Percentiles rank a stretch among this genome's conserved stretches.
Conservation (phyloP, 2,888 invertebrate genomes). For the Microctonus brassicae region DNA sequence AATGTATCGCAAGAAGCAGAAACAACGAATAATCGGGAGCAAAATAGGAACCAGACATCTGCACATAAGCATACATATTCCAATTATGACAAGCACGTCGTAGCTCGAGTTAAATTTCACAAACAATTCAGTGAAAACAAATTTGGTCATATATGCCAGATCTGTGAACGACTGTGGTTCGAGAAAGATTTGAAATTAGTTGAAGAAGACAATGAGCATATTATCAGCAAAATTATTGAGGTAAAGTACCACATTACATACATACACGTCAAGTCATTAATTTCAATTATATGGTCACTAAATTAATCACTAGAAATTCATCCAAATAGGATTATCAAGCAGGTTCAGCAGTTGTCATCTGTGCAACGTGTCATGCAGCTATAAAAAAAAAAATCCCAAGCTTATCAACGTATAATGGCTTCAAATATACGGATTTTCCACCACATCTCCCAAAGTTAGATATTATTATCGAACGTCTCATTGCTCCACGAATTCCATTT, state of each 20-base stretch:
- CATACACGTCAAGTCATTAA: too few relatives aligned
- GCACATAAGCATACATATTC: too few relatives aligned
- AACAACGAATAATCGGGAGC: too few relatives aligned
- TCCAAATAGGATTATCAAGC: constrained; percentile 1
- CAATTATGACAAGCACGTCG: too few relatives aligned
- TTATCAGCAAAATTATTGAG: constrained; percentile 21
- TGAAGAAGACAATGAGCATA: neutral
- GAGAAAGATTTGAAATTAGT: constrained; percentile 51
- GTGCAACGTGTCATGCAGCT: constrained; percentile 16
- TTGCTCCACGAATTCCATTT: constrained; percentile 51
- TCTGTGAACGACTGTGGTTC: constrained; percentile 64
- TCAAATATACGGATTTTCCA: constrained; percentile 31
- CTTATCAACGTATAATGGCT: constrained; percentile 34
- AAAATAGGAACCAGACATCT: too few relatives aligned
- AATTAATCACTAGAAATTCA: too few relatives aligned
- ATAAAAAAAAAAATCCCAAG: constrained; percentile 27
- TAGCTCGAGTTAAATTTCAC: constrained; percentile 17
- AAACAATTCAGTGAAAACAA: constrained; percentile 20
- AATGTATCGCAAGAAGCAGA: too few relatives aligned
- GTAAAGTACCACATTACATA: too few relatives aligned
- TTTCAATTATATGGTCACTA: too few relatives aligned
- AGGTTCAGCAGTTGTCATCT: constrained; percentile 8
- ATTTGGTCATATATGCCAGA: constrained; percentile 52
- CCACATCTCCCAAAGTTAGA: constrained; percentile 45
- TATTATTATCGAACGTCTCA: constrained; percentile 47